phyloP scores from a whole-genome alignment of 1,140 invertebrate genomes.

The Bemisia tabaci region DNA sequence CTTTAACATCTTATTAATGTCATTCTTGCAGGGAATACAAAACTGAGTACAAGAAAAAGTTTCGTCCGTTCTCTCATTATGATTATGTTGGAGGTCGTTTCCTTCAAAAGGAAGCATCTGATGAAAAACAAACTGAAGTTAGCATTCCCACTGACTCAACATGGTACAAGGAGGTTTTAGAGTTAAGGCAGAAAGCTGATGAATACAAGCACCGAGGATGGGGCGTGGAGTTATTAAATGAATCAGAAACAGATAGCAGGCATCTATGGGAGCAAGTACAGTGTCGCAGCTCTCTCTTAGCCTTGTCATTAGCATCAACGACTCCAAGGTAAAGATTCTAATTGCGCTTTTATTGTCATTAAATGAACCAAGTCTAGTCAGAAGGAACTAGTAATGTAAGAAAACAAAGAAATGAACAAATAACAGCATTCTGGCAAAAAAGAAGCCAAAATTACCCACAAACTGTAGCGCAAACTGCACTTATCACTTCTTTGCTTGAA shows the following conservation, averaged over 20 bases:
- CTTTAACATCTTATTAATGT: too few relatives aligned
- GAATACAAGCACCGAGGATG: constrained; percentile 86
- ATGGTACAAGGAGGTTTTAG: constrained; percentile 72
- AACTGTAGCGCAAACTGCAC: too few relatives aligned
- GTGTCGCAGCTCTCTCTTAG: constrained; percentile 69
- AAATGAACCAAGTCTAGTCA: too few relatives aligned
- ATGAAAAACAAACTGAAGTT: constrained; percentile 32
- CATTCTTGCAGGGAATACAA: constrained; percentile 30
- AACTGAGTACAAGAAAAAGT: constrained; percentile 66
- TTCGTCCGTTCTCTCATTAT: constrained; percentile 67
- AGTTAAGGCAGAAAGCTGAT: constrained; percentile 76
- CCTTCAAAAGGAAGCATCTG: constrained; percentile 38
- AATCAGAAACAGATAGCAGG: constrained; percentile 59
- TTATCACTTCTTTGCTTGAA: too few relatives aligned
- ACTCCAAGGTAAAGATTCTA: constrained; percentile 42
- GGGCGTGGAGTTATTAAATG: constrained; percentile 69
- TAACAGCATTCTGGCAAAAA: too few relatives aligned
- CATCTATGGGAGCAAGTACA: constrained; percentile 82
- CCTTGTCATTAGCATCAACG: constrained; percentile 72
- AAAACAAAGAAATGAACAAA: too few relatives aligned
- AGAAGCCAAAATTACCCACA: too few relatives aligned
- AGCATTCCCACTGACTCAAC: constrained; percentile 30
- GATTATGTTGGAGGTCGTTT: constrained; percentile 60
- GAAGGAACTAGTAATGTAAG: too few relatives aligned
- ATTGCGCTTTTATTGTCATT: too few relatives aligned